These are phyloP conservation scores for Mycalesis mineus DNA, from an alignment of 2,888 invertebrate genomes.

Conservation along the genomic window DNA sequence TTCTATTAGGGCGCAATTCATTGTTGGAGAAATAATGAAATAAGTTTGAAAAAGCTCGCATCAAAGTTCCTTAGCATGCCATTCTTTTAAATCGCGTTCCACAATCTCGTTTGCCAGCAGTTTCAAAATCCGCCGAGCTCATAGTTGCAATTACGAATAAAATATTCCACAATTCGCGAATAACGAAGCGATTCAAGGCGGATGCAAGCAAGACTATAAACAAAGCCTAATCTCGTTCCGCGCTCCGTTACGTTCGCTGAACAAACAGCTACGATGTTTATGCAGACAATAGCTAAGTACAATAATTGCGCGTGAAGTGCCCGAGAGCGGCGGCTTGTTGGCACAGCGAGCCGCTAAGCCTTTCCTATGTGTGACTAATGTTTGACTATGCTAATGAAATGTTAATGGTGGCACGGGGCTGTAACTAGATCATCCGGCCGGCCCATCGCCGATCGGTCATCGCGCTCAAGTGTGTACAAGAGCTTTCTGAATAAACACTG, in stretches of 20 bases:
- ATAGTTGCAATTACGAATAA: conserved; percentile 27
- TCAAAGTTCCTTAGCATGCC: conserved; percentile 18
- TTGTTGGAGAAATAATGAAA: conserved; percentile 14
- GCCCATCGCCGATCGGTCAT: conserved; percentile 44
- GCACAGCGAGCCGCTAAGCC: conserved; percentile 65
- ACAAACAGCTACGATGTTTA: conserved; percentile 64
- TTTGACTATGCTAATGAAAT: conserved; percentile 74
- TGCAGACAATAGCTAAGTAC: conserved; percentile 71
- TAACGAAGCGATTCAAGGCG: conserved; percentile 34
- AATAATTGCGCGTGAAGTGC: conserved; percentile 71
- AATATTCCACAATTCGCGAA: conserved; percentile 29
- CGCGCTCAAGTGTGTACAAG: conserved; percentile 50
- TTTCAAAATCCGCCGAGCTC: conserved; percentile 22
- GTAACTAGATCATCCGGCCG: conserved; percentile 68
- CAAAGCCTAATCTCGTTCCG: conserved; percentile 67
- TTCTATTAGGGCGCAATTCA: conserved; percentile 8
- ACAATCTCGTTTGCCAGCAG: conserved; percentile 21
- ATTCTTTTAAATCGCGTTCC: conserved; percentile 21
- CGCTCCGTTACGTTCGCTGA: conserved; percentile 65
- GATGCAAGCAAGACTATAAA: conserved; percentile 53
- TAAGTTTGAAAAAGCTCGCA: conserved; percentile 19
- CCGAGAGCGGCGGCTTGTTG: conserved; percentile 57
- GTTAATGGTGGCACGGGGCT: conserved; percentile 60
- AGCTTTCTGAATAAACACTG: conserved; percentile 65
- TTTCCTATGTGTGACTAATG: conserved; percentile 69